Evolutionary conservation across 2,113 vertebrate species (phyloP).

Genomic region (Salvelinus namaycush): DNA sequence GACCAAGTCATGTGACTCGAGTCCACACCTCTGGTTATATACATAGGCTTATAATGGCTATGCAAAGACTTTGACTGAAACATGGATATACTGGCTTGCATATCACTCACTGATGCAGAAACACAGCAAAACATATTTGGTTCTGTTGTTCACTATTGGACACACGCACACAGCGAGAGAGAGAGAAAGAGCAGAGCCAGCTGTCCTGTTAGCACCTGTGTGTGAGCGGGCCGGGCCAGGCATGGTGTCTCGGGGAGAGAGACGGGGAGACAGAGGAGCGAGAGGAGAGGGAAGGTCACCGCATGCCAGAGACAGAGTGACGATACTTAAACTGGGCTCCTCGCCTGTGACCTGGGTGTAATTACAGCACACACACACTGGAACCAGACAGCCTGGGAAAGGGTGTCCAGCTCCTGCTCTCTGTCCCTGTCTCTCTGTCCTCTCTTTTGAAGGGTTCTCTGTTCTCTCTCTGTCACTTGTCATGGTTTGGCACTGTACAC

Average conservation of each 20-base stretch:
- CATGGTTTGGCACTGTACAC: neutral
- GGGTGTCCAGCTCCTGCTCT: conserved; percentile 52
- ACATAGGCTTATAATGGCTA: no score
- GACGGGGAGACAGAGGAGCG: conserved; percentile 46
- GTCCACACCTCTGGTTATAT: no score
- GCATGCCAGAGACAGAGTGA: conserved; percentile 76
- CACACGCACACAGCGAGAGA: conserved; percentile 23
- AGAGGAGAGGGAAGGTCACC: conserved; percentile 54
- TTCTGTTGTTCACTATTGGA: conserved; percentile 8
- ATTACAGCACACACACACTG: conserved; percentile 57
- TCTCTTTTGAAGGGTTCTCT: neutral
- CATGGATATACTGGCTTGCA: no score
- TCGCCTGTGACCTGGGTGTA: conserved; percentile 70
- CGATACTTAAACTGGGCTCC: conserved; percentile 72
- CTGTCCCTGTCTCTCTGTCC: conserved; percentile 19
- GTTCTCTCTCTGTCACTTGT: neutral
- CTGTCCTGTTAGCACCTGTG: conserved; percentile 61
- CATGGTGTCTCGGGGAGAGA: conserved; percentile 34
- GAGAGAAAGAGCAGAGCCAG: conserved; percentile 19
- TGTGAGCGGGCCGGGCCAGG: conserved; percentile 37
- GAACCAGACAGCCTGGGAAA: conserved; percentile 54
- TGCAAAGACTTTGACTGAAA: no score
- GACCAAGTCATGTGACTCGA: no score
- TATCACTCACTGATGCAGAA: no score
- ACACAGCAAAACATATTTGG: no score